Evolutionary conservation across 2,888 invertebrate species (phyloP).

Genomic region (Plutella xylostella): DNA sequence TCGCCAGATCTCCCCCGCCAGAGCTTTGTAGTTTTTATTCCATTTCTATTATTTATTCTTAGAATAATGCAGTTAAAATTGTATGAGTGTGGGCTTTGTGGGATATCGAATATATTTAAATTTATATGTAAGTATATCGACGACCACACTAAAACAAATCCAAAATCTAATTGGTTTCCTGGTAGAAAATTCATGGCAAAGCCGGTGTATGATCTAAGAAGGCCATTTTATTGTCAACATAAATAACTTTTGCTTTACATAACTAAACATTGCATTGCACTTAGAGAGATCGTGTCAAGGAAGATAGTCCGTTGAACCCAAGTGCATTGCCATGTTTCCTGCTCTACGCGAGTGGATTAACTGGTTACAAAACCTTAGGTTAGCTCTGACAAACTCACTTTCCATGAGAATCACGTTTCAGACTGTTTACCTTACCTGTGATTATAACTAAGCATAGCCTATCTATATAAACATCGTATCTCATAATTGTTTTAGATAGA

Average conservation of each 20-base stretch:
- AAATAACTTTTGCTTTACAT: neutral
- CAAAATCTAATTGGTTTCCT: too few species aligned
- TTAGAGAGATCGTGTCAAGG: conserved; percentile 13
- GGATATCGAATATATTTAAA: too few species aligned
- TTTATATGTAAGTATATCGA: too few species aligned
- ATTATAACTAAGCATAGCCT: neutral
- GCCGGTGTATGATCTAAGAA: too few species aligned
- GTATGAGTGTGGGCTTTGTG: too few species aligned
- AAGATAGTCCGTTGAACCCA: conserved; percentile 14
- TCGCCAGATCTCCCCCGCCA: too few species aligned
- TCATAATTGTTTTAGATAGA: too few species aligned
- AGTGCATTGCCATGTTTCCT: conserved; percentile 15
- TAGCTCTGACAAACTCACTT: conserved; percentile 4
- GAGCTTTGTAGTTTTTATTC: too few species aligned
- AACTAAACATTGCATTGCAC: conserved; percentile 1
- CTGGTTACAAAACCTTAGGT: neutral
- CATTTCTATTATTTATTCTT: too few species aligned
- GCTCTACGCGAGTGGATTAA: neutral
- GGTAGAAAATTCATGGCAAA: too few species aligned
- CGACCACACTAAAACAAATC: too few species aligned
- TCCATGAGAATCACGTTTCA: neutral
- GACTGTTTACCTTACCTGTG: neutral
- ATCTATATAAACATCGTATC: neutral
- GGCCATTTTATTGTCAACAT: neutral
- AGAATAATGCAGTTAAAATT: too few species aligned